These are phyloP conservation scores for Agapornis roseicollis DNA, from an alignment of 2,113 vertebrate genomes.

Conservation along the genomic window DNA sequence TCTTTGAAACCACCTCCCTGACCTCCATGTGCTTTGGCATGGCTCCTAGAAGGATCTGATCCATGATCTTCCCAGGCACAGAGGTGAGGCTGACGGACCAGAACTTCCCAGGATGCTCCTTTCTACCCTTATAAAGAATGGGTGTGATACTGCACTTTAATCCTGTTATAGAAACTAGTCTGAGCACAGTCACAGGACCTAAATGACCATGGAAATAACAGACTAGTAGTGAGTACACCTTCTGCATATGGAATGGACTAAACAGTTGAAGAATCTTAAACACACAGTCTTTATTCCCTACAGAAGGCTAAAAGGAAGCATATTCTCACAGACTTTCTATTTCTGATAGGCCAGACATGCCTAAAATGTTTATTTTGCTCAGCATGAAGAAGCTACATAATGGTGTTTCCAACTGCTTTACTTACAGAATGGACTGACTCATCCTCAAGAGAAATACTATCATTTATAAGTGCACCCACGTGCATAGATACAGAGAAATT, in stretches of 20 bases:
- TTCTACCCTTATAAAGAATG: not conserved
- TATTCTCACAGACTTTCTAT: not conserved
- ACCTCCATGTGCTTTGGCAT: no score
- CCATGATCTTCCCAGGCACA: not conserved
- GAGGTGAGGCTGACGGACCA: not conserved
- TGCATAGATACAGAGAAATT: not conserved
- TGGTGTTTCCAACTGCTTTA: not conserved
- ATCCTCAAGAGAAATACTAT: not conserved
- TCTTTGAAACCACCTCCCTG: no score
- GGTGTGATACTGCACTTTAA: not conserved
- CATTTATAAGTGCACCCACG: fast-evolving
- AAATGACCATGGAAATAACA: not conserved
- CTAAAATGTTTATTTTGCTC: not conserved
- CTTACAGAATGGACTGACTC: not conserved
- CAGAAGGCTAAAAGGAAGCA: not conserved
- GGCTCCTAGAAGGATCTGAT: not conserved
- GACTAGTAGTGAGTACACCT: not conserved
- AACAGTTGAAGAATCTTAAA: not conserved
- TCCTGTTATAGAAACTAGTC: not conserved
- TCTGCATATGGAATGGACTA: not conserved
- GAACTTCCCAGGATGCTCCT: not conserved
- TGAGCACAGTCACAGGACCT: not conserved
- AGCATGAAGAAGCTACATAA: not conserved
- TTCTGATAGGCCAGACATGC: not conserved
- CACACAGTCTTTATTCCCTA: not conserved